Conservation (phyloP, 2,113 vertebrate genomes). For the Colossoma macropomum region DNA sequence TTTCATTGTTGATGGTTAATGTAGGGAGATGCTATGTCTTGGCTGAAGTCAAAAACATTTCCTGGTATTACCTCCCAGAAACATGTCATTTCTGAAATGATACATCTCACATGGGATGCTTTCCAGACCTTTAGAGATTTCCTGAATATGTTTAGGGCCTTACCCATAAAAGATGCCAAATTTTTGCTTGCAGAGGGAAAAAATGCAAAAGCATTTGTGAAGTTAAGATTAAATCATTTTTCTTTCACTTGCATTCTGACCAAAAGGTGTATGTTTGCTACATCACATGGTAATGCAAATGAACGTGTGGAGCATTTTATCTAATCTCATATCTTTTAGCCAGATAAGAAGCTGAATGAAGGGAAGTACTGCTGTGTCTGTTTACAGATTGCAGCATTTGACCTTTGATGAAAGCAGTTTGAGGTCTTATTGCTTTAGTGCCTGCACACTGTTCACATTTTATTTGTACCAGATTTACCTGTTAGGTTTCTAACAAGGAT, state of each 20-base stretch:
- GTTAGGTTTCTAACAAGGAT: neutral
- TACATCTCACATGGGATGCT: neutral
- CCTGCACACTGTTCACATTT: neutral
- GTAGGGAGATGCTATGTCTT: slow-evolving; percentile 39
- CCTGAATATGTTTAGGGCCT: neutral
- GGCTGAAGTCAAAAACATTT: slow-evolving; percentile 15
- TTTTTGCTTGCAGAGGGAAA: neutral
- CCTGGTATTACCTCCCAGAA: slow-evolving; percentile 6
- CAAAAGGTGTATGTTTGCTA: neutral
- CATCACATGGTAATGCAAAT: slow-evolving; percentile 2
- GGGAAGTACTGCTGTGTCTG: neutral
- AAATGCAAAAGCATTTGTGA: neutral
- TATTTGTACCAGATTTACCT: neutral
- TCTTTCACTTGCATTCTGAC: neutral
- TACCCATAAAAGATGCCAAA: neutral
- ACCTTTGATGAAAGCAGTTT: neutral
- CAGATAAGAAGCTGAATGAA: slow-evolving; percentile 1
- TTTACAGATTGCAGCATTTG: neutral
- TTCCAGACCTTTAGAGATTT: neutral
- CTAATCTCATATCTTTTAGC: slow-evolving; percentile 12
- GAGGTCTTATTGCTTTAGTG: neutral
- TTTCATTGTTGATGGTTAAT: slow-evolving; percentile 27
- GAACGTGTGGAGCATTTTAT: neutral
- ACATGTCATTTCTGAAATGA: slow-evolving; percentile 2
- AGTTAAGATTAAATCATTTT: neutral